Base-by-base conservation (phyloP, 2,113 vertebrate genomes). In the Dicentrarchus labrax region DNA sequence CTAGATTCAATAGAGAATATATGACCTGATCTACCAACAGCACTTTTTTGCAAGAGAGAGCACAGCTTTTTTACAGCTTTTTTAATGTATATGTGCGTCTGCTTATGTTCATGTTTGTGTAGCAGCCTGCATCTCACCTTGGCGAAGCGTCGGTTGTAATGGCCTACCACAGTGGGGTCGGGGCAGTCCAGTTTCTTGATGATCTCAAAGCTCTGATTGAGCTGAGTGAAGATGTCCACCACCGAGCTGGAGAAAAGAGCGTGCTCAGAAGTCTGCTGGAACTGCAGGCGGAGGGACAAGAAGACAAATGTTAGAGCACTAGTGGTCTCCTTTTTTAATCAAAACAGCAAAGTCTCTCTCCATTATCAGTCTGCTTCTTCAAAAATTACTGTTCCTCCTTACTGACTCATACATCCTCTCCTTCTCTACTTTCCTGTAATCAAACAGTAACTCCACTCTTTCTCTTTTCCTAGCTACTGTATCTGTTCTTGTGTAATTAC, bases 201-300 rank as follows among this genome's bases (percentile, higher is more conserved):
- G 86, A 99, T 99, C 92, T 98, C 98, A 80, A 98, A 99, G 93
- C 98, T 99, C 93, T 99, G 98, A 92, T 98, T 99, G 92, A 99
- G 97, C 92, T 99, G 98, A 0, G 98, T 99, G 96, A 99, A 99
- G 92, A 99, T 96, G 3, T 99, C 98, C 87, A 99, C 98, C 94
- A 99, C 98, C 0, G 98, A 99, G 91, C 97, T 97, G 93, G 98
- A 99, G 95, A 99, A 99, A 15, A 99, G 95, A 3, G 97, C 98
- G 0, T 99, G 98, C 89, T 99, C 98, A 0, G 98, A 99, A 1
- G 97, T 99, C 92, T 97, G 97, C 94, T 98, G 98, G 94, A 99
- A 99, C 98, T 99, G 83, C 39, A 85, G 54, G 22, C 3, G 71
- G 86, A 86, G 0, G 39, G 15, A 53, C 4, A 16, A 70, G 0